Conservation (phyloP, 2,113 vertebrate genomes). For the Potamarius usumacintae region DNA sequence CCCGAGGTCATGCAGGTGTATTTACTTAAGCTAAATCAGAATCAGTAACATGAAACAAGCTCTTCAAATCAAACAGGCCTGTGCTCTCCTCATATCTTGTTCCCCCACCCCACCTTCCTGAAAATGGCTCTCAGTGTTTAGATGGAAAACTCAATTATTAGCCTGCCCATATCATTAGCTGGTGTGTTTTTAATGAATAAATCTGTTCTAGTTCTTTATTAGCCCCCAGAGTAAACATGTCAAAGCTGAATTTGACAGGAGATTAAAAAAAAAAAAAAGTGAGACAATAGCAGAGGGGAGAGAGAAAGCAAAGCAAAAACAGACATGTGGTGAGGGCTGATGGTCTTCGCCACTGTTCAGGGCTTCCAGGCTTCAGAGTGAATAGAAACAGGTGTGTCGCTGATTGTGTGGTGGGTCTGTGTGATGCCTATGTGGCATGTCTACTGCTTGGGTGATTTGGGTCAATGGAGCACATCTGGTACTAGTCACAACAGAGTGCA, state of each 20-base stretch:
- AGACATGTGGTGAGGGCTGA: constrained; percentile 59
- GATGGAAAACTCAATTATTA: constrained; percentile 70
- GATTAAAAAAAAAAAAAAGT: constrained; percentile 34
- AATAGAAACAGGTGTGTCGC: constrained; percentile 81
- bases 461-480: constrained; percentile 85
- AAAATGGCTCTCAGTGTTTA: constrained; percentile 67
- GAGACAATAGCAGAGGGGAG: constrained; percentile 21
- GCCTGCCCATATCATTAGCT: constrained; percentile 66
- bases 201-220: constrained; percentile 60
- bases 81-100: constrained; percentile 60
- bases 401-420: constrained; percentile 81
- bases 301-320: constrained; percentile 57
- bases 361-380: constrained; percentile 64
- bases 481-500: constrained; percentile 82
- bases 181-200: constrained; percentile 59
- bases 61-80: constrained; percentile 67
- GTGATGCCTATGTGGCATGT: constrained; percentile 79
- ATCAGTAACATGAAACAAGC: constrained; percentile 76
- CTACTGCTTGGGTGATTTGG: constrained; percentile 81
- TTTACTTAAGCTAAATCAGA: constrained; percentile 79
- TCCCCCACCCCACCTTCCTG: constrained; percentile 40
- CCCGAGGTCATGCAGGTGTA: constrained; percentile 76
- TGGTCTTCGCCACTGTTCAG: constrained; percentile 63
- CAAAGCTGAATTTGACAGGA: constrained; percentile 63
- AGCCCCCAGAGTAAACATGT: constrained; percentile 64